These are phyloP conservation scores for Passerina amoena DNA, from an alignment of 2,113 vertebrate genomes.

Conservation along the genomic window DNA sequence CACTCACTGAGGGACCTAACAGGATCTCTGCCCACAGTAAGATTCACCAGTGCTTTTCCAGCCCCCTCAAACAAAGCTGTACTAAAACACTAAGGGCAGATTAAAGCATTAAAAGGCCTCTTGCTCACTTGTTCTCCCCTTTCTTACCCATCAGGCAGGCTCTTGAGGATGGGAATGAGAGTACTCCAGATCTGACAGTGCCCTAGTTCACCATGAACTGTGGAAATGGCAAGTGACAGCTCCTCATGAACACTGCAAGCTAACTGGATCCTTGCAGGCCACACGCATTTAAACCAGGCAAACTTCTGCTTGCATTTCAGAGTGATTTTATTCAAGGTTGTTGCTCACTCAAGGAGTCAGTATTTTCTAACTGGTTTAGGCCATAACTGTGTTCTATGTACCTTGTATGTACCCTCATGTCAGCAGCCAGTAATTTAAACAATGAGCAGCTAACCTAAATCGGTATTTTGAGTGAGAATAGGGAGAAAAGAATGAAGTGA, in stretches of 20 bases:
- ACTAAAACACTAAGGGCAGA: not conserved
- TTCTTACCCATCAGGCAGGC: not conserved
- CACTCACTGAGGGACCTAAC: not conserved
- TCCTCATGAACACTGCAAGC: not conserved
- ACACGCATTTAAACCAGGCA: not conserved
- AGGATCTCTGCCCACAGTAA: conserved; percentile 17
- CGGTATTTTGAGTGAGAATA: rapidly evolving
- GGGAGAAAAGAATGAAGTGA: not conserved
- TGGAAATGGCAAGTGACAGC: not conserved
- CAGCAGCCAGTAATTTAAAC: not conserved
- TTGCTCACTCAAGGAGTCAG: not conserved
- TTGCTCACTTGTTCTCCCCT: not conserved
- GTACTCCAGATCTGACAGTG: not conserved
- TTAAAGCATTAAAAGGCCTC: not conserved
- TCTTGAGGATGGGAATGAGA: not conserved
- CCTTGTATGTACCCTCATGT: not conserved
- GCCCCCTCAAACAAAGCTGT: not conserved
- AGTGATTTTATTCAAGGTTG: not conserved
- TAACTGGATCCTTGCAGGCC: not conserved
- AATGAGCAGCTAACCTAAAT: not conserved
- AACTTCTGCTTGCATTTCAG: not conserved
- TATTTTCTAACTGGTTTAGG: not conserved
- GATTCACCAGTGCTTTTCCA: conserved; percentile 10
- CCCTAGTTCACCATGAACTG: not conserved
- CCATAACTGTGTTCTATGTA: not conserved